These are phyloP conservation scores for Melanostigma gelatinosum DNA, from an alignment of 2,113 vertebrate species.

Conservation along the genomic window DNA sequence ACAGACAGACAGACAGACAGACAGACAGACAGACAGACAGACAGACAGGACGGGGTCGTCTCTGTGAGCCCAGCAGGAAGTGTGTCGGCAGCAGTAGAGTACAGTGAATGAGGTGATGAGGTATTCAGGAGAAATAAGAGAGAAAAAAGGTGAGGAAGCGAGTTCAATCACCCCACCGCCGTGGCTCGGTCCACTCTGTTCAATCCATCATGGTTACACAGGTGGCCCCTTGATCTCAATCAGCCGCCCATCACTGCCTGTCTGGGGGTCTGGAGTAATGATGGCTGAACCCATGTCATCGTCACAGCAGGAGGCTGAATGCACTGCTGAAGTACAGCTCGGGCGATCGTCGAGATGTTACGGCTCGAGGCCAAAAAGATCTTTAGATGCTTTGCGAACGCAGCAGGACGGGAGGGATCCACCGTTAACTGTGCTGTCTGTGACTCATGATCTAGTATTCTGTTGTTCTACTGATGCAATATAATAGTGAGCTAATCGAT, in stretches of 20 bases:
- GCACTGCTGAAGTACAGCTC: constrained; percentile 18
- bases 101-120: constrained; percentile 6
- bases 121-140: constrained; percentile 18
- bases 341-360: not conserved
- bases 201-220: constrained; percentile 30
- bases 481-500: not conserved
- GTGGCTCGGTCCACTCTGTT: not conserved
- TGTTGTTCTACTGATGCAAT: not conserved
- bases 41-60: not conserved
- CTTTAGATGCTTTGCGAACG: constrained; percentile 5
- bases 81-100: not conserved
- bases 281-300: constrained; percentile 24
- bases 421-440: not conserved
- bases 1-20: not conserved
- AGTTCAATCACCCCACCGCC: constrained; percentile 13
- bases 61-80: not conserved
- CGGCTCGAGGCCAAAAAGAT: not conserved
- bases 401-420: not conserved
- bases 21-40: not conserved
- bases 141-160: constrained; percentile 1
- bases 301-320: constrained; percentile 17
- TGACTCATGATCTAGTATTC: not conserved
- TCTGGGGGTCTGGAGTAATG: constrained; percentile 19
- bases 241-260: constrained; percentile 20
- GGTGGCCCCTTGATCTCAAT: constrained; percentile 59